These are phyloP conservation scores for Crossaster papposus DNA, from an alignment of 53 echinoderm and acorn worm genomes.

Conservation along the genomic window DNA sequence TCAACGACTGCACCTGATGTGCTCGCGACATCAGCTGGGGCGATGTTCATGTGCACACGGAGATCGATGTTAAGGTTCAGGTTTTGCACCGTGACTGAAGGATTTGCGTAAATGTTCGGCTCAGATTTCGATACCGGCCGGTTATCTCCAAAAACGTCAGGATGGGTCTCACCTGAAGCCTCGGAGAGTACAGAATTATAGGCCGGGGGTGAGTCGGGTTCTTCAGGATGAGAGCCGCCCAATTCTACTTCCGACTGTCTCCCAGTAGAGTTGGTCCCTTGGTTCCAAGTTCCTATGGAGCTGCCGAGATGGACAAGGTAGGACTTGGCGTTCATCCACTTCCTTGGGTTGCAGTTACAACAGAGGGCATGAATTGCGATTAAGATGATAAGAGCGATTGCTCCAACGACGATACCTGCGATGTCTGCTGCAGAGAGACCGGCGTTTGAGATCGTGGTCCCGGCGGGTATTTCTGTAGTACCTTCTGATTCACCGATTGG, in stretches of 20 bases:
- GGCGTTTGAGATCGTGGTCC: not conserved
- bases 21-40: not conserved
- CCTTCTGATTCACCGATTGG: not conserved
- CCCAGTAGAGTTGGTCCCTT: not conserved
- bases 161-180: not conserved
- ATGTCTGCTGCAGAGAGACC: constrained; percentile 6
- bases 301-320: not conserved
- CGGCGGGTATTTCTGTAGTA: not conserved
- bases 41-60: not conserved
- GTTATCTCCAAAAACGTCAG: not conserved
- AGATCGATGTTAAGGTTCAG: not conserved
- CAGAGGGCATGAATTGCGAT: not conserved
- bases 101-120: not conserved
- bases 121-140: not conserved
- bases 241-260: not conserved
- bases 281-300: not conserved
- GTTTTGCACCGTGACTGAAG: not conserved
- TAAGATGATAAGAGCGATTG: not conserved
- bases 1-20: not conserved
- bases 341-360: constrained; percentile 2
- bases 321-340: not conserved
- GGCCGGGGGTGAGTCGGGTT: not conserved
- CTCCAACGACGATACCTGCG: constrained; percentile 13
- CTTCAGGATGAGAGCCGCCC: not conserved
- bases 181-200: not conserved